A percentile compares a stretch with the other conserved stretches of the same genome.
phyloP scores from a whole-genome alignment of 1,140 invertebrate genomes.

The Achatina immaculata region DNA sequence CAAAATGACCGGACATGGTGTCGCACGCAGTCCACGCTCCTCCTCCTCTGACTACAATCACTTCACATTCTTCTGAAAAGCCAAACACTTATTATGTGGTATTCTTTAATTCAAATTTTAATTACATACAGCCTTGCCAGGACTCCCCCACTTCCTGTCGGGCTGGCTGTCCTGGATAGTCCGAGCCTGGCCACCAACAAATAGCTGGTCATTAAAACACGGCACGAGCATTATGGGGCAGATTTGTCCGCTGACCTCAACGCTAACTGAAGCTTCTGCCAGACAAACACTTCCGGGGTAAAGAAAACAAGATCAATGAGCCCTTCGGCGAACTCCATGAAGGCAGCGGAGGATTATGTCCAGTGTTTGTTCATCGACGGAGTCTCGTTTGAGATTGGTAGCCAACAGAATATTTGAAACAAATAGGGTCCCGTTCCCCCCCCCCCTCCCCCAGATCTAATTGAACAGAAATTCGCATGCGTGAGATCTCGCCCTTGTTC shows the following conservation, averaged over 20 bases:
- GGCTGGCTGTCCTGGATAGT: not conserved
- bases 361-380: not conserved
- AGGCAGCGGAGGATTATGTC: not conserved
- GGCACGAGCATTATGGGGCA: not conserved
- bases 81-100: no score
- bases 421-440: no score
- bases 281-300: not conserved
- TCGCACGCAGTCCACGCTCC: no score
- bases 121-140: not conserved
- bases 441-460: no score
- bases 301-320: not conserved
- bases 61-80: no score
- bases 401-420: no score
- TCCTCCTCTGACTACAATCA: no score
- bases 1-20: not conserved
- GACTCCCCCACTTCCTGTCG: not conserved
- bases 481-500: no score
- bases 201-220: constrained; percentile 3
- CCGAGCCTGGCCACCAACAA: not conserved
- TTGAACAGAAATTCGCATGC: no score
- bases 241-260: not conserved
- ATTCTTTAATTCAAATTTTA: not conserved
- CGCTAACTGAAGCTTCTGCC: not conserved
- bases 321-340: not conserved
- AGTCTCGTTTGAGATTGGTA: not conserved